Percentiles rank a stretch among this genome's conserved stretches.
Conservation (phyloP, 2,113 vertebrate genomes). For the Acrocephalus arundinaceus region DNA sequence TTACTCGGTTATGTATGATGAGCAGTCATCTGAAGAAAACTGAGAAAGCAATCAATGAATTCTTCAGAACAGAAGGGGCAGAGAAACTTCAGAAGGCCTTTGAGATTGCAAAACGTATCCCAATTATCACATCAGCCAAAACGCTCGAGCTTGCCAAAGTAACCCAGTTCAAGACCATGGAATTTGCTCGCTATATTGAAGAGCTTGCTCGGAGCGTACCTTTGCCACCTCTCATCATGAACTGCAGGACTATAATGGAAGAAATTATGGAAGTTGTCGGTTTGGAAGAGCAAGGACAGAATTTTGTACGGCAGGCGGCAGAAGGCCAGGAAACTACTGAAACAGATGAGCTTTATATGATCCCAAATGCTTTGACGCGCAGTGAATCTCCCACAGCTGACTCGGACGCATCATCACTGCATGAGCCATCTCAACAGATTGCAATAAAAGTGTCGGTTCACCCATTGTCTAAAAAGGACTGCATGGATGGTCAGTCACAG, state of each 20-base stretch:
- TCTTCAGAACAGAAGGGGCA: slow-evolving; percentile 97
- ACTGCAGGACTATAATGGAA: slow-evolving; percentile 99
- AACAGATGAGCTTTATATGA: slow-evolving; percentile 83
- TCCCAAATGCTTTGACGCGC: slow-evolving; percentile 82
- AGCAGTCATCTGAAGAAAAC: slow-evolving; percentile 99
- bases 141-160: slow-evolving; percentile 98
- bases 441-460: slow-evolving; percentile 97
- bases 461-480: slow-evolving; percentile 72
- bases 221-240: slow-evolving; percentile 97
- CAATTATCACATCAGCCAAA: slow-evolving; percentile 97
- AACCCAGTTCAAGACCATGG: slow-evolving; percentile 99
- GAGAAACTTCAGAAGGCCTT: slow-evolving; percentile 99
- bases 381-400: slow-evolving; percentile 87
- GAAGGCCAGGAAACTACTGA: slow-evolving; percentile 78
- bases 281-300: slow-evolving; percentile 94
- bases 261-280: slow-evolving; percentile 97
- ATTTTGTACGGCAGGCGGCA: slow-evolving; percentile 84
- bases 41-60: slow-evolving; percentile 97
- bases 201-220: slow-evolving; percentile 96
- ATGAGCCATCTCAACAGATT: slow-evolving; percentile 92
- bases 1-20: slow-evolving; percentile 99
- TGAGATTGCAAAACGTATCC: slow-evolving; percentile 97
- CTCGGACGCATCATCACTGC: slow-evolving; percentile 89
- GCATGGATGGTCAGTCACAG: slow-evolving; percentile 73
- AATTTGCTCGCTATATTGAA: slow-evolving; percentile 97